Evolutionary conservation across 2,797 vertebrate species (phyloP), one percentile per base, ranked within the genome.

Genomic region (Syngnathus rostellatus): DNA sequence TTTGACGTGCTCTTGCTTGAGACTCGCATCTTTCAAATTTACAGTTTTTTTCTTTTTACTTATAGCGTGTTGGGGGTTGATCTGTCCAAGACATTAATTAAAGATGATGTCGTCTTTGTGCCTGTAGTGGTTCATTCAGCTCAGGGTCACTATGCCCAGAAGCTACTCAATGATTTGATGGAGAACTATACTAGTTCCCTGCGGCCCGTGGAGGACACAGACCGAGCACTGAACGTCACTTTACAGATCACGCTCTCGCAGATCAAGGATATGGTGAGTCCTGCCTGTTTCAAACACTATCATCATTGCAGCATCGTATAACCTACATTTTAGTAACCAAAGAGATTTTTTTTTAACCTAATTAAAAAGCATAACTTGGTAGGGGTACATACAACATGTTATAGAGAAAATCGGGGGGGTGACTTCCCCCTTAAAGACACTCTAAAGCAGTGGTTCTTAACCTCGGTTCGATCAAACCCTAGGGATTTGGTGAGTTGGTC

Each of bases 241-340:
- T 86, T 99, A 79, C 95, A 97, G 89, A 94, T 99, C 77, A 98
- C 97, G 0, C 89, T 99, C 62, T 98, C 94, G 65, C 97, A 99
- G 86, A 98, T 99, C 83, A 99, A 98, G 88, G 97, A 99, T 81
- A 95, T 99, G 95, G 97, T 99, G 81, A 85, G 94, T 17, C n/a
- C 17, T 60, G 16, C 38, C 21, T 21, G 11, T 25, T 5, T 6
- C 54, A 31, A n/a, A 48, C 46, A 16, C 46, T 17, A 48, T n/a
- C 1, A 50, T 51, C 48, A 51, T 51, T 51, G 19, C 19, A 60
- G 12, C 58, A n/a, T 38, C 55, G 2, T 14, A 16, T 12, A 38
- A 60, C 16, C 16, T 8, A 39, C 10, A 51, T 51, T 51, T 51
- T 51, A 51, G 1, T n/a, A 7, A n/a, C 4, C 1, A 31, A 4